Evolutionary conservation across 1,140 invertebrate species (phyloP).

Genomic region (Anthonomus grandis): DNA sequence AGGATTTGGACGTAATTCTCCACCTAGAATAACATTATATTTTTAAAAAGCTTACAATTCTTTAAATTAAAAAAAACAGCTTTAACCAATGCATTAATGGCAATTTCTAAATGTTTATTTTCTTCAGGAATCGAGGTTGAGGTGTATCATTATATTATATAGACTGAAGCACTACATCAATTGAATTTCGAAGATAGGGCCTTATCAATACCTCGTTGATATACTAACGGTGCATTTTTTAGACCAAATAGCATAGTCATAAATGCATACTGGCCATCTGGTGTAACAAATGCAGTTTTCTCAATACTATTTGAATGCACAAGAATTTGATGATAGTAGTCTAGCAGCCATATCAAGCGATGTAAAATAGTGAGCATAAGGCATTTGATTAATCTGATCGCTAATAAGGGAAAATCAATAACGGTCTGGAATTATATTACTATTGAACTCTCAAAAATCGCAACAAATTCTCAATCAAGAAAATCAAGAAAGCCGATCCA

Average conservation of each 20-base stretch:
- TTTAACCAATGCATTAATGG: not conserved
- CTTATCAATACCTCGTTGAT: not conserved
- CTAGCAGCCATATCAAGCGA: not conserved
- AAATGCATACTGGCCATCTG: conserved; percentile 1
- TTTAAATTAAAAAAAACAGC: not conserved
- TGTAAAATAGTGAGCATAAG: not conserved
- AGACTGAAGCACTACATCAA: not conserved
- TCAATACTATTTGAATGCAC: not conserved
- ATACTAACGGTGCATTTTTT: not conserved
- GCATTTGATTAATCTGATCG: not conserved
- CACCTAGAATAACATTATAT: not conserved
- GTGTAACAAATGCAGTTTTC: not conserved
- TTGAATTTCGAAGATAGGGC: not conserved
- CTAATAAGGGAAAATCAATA: not conserved
- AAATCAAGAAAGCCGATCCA: too few species aligned
- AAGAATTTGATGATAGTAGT: not conserved
- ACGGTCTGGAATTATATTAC: not conserved
- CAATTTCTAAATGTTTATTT: not conserved
- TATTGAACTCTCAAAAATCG: too few species aligned
- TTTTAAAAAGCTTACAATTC: not conserved
- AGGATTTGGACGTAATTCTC: conserved; percentile 1
- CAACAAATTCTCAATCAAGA: too few species aligned
- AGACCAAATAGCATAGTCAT: not conserved
- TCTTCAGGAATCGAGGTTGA: conserved; percentile 1
- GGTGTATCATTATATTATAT: not conserved